Percentiles rank a stretch among this genome's conserved stretches.
Evolutionary conservation across 2,797 vertebrate species (phyloP).

Genomic region (Enteromius mattozi): DNA sequence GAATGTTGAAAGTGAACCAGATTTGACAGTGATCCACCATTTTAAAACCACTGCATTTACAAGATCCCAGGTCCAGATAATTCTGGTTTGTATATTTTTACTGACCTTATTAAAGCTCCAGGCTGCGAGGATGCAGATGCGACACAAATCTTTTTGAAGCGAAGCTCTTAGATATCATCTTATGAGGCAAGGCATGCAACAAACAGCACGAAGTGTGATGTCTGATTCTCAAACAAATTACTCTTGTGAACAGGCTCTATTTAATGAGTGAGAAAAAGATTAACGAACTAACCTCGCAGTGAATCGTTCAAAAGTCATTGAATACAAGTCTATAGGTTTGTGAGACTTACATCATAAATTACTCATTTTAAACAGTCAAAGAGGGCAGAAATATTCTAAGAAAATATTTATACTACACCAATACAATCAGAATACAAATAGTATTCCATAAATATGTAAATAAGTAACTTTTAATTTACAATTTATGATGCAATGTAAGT

Average conservation of each 20-base stretch:
- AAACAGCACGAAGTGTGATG: neutral
- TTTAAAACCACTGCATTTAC: neutral
- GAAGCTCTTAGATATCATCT: neutral
- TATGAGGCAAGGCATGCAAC: neutral
- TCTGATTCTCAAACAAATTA: neutral
- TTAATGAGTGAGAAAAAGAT: neutral
- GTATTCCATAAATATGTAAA: neutral
- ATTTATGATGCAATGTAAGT: too few relatives aligned
- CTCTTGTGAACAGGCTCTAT: neutral
- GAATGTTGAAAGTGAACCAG: neutral
- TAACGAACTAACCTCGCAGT: neutral
- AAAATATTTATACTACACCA: too few relatives aligned
- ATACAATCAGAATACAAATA: neutral
- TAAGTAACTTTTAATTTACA: too few relatives aligned
- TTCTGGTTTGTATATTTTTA: neutral
- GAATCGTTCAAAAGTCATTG: neutral
- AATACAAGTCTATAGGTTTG: neutral
- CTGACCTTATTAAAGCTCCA: neutral
- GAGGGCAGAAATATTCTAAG: neutral
- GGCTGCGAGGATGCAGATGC: too few relatives aligned
- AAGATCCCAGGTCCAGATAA: neutral
- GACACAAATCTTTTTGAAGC: too few relatives aligned
- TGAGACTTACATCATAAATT: neutral
- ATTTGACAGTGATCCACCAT: neutral
- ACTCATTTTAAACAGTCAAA: neutral